Evolutionary conservation across 1,140 invertebrate genomes (phyloP).

Genomic region (Orius insidiosus): DNA sequence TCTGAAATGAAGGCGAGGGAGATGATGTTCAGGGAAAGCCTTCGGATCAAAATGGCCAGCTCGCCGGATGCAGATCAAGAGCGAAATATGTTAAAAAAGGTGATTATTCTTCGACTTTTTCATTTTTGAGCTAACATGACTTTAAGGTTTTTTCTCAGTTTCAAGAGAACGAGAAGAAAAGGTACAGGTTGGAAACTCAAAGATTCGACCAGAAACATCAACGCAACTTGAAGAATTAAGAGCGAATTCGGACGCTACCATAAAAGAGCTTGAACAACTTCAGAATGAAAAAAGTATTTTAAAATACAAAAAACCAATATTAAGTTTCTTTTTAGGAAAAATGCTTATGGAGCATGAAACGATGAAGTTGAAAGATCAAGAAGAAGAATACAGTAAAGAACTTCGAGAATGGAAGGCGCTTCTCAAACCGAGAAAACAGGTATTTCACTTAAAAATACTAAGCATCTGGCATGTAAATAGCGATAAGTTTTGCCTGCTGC

Average conservation of each 20-base stretch:
- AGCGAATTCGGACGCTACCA: slow-evolving; percentile 71
- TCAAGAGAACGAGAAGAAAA: slow-evolving; percentile 93
- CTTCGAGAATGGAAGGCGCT: slow-evolving; percentile 80
- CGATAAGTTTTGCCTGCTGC: not conserved
- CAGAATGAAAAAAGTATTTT: slow-evolving; percentile 79
- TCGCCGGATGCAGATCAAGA: slow-evolving; percentile 48
- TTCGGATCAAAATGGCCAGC: slow-evolving; percentile 60
- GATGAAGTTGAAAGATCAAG: slow-evolving; percentile 77
- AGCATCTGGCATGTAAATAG: not conserved
- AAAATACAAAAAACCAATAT: no score
- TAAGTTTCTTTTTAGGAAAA: no score
- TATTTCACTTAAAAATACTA: slow-evolving; percentile 26
- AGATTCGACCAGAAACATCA: slow-evolving; percentile 87
- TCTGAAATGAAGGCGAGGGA: slow-evolving; percentile 88
- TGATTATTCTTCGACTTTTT: not conserved
- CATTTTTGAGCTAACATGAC: not conserved
- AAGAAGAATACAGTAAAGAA: slow-evolving; percentile 73
- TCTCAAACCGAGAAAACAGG: slow-evolving; percentile 83
- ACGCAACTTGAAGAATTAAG: slow-evolving; percentile 83
- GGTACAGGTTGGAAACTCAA: slow-evolving; percentile 81
- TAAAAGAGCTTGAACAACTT: slow-evolving; percentile 77
- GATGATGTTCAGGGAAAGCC: slow-evolving; percentile 85
- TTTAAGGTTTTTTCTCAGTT: slow-evolving; percentile 37
- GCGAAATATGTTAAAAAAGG: slow-evolving; percentile 73
- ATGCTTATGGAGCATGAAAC: slow-evolving; percentile 94